Conservation (phyloP, 1,140 invertebrate genomes). For the Hestina assimilis region DNA sequence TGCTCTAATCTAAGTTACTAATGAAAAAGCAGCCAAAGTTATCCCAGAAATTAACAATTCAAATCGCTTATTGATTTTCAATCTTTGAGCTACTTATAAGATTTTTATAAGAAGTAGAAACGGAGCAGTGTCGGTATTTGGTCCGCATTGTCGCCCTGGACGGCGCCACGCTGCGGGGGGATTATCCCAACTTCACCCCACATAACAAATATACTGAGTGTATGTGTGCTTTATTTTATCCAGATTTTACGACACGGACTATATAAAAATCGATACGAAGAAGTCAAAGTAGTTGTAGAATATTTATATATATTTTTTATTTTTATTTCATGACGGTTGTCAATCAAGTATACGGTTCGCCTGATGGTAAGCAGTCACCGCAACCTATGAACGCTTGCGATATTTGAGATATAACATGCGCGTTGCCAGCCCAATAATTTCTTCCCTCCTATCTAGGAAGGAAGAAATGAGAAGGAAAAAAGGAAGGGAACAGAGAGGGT, state of each 20-base stretch:
- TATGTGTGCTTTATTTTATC: slow-evolving; percentile 26
- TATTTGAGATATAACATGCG: too few relatives aligned
- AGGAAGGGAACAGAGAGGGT: too few relatives aligned
- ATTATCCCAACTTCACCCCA: slow-evolving; percentile 39
- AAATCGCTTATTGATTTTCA: not conserved
- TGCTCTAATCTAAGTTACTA: not conserved
- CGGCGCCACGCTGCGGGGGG: slow-evolving; percentile 36
- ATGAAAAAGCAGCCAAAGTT: not conserved
- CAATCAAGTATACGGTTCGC: too few relatives aligned
- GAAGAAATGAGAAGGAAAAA: too few relatives aligned
- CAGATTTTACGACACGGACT: slow-evolving; percentile 17
- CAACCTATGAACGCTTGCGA: too few relatives aligned
- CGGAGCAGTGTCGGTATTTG: slow-evolving; percentile 36
- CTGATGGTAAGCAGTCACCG: too few relatives aligned
- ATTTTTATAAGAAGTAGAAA: not conserved
- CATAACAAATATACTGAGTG: slow-evolving; percentile 25
- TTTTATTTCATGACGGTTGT: too few relatives aligned
- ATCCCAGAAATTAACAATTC: not conserved
- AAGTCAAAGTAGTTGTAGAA: not conserved
- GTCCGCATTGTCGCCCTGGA: slow-evolving; percentile 30
- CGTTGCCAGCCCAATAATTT: too few relatives aligned
- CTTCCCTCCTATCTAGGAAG: too few relatives aligned
- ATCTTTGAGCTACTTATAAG: not conserved
- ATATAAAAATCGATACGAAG: slow-evolving; percentile 22
- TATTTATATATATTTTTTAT: too few relatives aligned